Base-by-base conservation (phyloP, 2,888 invertebrate genomes). In the Morpho helenor region DNA sequence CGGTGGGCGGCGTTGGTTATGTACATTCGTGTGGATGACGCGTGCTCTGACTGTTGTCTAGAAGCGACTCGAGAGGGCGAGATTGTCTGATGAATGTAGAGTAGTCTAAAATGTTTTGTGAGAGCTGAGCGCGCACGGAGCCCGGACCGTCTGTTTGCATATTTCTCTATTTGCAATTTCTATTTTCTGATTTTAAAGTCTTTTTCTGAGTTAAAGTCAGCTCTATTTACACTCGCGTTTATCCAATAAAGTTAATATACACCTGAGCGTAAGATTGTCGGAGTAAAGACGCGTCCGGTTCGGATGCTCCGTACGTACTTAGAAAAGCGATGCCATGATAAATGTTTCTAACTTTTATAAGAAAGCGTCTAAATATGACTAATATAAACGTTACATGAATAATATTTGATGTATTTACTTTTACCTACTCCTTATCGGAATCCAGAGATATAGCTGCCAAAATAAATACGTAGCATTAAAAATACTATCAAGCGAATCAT, bases 401-500 rank as follows among this genome's bases (percentile, higher is more conserved):
- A 76, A 74, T 63, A 69, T 74, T 73, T 76, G 72, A 60, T 75
- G 83, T 85, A 82, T 80, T 83, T 82, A 83, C 82, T 84, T 86
- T 83, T 80, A 77, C 78, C 76, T 80, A 80, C 72, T 80, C 80
- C 80, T 78, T 73, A 84, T 80, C 77, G 71, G 84, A 75, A 79
- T 87, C 87, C 86, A 81, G 71, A 80, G 85, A 78, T 74, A 81
- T 79, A 72, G 81, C 84, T 85, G 87, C 82, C 77, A 78, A 83
- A 79, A 82, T 84, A 85, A 80, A 71, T 76, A 76, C 66, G 75
- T 72, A 74, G 63, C 71, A 75, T 74, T 66, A 66, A 66, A 66
- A 64, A 67, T 49, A 61, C 65, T 61, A 64, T 65, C 51, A 68
- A 67, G 66, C 63, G 57, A 63, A 61, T 51, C 59, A 56, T 56